A percentile compares a stretch with the other conserved stretches of the same genome.
phyloP scores from a whole-genome alignment of 2,113 vertebrate genomes.

The Ploceus nigricollis region DNA sequence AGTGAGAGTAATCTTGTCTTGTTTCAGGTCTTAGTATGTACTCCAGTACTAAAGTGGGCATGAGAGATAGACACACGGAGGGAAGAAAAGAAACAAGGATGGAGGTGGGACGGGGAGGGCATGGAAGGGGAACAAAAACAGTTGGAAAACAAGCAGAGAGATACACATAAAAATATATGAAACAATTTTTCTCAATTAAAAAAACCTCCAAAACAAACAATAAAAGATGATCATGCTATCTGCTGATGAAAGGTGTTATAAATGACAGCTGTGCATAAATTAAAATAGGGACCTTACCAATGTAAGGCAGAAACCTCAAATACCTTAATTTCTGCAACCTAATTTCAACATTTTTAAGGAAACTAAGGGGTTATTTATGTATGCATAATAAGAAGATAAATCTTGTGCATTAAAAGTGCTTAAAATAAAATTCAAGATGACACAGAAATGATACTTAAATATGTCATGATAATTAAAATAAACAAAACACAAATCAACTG shows the following conservation, averaged over 20 bases:
- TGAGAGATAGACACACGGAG: background rate
- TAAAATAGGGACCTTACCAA: background rate
- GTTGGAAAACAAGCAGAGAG: background rate
- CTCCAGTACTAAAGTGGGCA: background rate
- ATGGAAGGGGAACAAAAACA: background rate
- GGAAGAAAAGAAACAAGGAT: background rate
- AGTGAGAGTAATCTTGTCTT: background rate
- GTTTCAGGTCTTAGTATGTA: background rate
- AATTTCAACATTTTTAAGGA: background rate
- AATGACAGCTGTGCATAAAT: background rate
- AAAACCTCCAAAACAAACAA: background rate
- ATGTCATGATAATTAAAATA: background rate
- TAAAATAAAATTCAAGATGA: background rate
- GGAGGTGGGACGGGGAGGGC: accelerated
- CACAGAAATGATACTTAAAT: background rate
- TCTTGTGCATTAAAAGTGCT: background rate
- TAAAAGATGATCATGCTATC: background rate
- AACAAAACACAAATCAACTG: background rate
- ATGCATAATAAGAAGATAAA: background rate
- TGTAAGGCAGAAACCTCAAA: background rate
- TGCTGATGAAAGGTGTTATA: background rate
- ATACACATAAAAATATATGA: background rate
- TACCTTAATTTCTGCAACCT: background rate
- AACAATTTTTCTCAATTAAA: background rate
- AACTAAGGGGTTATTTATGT: background rate